These are phyloP conservation scores for Tanytarsus gracilentus DNA, from an alignment of 2,888 invertebrate genomes.

Conservation along the genomic window DNA sequence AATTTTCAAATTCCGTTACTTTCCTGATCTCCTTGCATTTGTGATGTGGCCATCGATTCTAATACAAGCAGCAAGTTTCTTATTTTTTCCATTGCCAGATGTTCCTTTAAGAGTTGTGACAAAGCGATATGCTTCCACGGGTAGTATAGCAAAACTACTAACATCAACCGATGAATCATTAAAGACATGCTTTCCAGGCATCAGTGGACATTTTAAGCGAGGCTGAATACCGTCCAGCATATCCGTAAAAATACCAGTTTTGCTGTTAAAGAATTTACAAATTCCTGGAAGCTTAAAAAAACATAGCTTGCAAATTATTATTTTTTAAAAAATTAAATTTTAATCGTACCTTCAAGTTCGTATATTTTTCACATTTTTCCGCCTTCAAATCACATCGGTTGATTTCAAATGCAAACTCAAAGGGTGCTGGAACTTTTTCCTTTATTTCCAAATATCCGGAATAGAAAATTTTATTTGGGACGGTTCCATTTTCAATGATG, in stretches of 20 bases:
- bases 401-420: background rate
- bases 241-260: background rate
- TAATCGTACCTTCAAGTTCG: background rate
- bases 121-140: conserved; percentile 1
- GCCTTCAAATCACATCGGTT: background rate
- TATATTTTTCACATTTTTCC: background rate
- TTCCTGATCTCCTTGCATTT: background rate
- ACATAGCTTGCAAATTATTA: too few species aligned
- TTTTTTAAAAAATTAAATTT: background rate
- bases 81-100: conserved; percentile 9
- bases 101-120: background rate
- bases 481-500: too few species aligned
- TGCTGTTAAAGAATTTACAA: background rate
- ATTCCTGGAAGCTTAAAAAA: background rate
- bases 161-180: background rate
- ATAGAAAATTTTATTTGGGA: too few species aligned
- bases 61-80: background rate
- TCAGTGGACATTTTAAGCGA: background rate
- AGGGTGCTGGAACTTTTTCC: background rate
- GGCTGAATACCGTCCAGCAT: background rate
- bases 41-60: too few species aligned
- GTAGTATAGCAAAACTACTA: background rate
- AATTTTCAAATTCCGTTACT: background rate
- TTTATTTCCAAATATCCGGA: too few species aligned
- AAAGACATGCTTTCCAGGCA: background rate